These are phyloP conservation scores for Loriculus beryllinus DNA, from an alignment of 2,797 vertebrate genomes.

Conservation along the genomic window DNA sequence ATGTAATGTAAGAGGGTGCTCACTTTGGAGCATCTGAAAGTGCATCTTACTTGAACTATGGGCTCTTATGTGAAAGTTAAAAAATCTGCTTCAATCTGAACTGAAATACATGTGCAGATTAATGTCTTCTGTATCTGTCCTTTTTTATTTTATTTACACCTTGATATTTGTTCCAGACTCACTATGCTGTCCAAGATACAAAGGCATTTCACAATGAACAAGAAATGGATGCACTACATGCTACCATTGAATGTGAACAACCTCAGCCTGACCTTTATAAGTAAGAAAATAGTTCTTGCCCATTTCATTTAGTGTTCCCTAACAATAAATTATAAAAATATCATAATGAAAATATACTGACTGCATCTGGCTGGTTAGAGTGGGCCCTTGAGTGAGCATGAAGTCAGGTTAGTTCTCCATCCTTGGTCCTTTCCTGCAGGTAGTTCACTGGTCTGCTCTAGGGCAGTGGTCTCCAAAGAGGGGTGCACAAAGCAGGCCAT, in stretches of 20 bases:
- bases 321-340: not conserved
- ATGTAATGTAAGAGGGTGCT: not conserved
- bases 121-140: not conserved
- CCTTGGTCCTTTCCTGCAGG: not conserved
- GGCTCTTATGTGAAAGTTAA: not conserved
- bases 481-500: rapidly evolving
- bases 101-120: not conserved
- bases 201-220: constrained; percentile 88
- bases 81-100: not conserved
- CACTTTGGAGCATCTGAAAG: not conserved
- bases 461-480: not conserved
- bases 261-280: constrained; percentile 98
- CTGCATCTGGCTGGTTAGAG: not conserved
- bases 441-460: not conserved
- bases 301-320: not conserved
- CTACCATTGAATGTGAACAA: constrained; percentile 96
- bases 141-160: not conserved
- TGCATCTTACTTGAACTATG: not conserved
- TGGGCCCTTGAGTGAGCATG: not conserved
- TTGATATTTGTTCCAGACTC: constrained; percentile 77
- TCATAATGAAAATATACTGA: not conserved
- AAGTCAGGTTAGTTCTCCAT: not conserved
- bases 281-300: constrained; percentile 74
- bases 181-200: constrained; percentile 93
- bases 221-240: constrained; percentile 86